Evolutionary conservation across 2,888 invertebrate genomes (phyloP), one percentile per base, ranked within the genome.

Genomic region (Plebejus argus): DNA sequence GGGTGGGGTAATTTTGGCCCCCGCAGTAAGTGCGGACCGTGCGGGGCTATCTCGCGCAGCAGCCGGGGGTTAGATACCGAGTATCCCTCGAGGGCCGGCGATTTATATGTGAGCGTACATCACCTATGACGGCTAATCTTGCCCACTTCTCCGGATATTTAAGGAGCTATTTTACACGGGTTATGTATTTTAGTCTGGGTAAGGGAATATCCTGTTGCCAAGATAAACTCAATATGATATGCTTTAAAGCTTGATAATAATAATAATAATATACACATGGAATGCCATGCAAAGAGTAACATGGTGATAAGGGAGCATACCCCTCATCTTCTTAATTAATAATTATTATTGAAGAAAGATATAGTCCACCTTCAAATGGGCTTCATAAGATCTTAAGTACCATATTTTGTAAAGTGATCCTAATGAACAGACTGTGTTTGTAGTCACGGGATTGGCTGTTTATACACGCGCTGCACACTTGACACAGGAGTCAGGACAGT

Each of bases 121-220:
- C 66, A 66, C 66, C 28, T 66, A 66, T 66, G 66, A 66, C 66
- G 66, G 66, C 66, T 66, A 66, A 66, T 66, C 66, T 33, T 15
- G 66, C 10, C 18, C 66, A 66, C 66, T 66, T 33, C 66, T 66
- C 66, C 15, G 28, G 66, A 66, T 33, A 66, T 61, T 66, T 33
- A 66, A 66, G 66, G 66, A 66, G 20, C 61, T 58, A 58, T 58
- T 58, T 58, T 58, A 58, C 23, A 1, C 23, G 23, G 23, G 23
- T 23, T 66, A 23, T 20, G 28, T 66, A 23, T 12, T 66, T 23
- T 28, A 12, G 66, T 28, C 28, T 15, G 66, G 23, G 28, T 23
- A 28, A 33, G 28, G 15, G 66, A 7, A 23, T 58, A 18, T 53
- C 15, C 20, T 58, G 8, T 1, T 58, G 20, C 58, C 20, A 53